Evolutionary conservation across 1,140 invertebrate genomes (phyloP).

Genomic region (Pygmarrhopalites habei): DNA sequence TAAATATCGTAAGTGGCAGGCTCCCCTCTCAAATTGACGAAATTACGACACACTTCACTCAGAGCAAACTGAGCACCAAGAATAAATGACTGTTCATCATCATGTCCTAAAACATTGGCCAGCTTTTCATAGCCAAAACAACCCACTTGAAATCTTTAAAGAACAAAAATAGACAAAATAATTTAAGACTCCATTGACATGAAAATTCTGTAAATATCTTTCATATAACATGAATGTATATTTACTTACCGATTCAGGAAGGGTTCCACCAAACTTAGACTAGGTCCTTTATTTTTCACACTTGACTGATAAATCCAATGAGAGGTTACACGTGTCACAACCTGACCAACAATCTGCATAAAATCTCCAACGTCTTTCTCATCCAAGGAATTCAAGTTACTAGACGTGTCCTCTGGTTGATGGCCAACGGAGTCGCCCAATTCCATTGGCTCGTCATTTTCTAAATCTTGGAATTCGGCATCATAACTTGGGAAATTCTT

Average conservation of each 20-base stretch:
- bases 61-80: conserved; percentile 25
- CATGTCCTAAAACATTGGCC: conserved; percentile 5
- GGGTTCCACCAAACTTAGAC: too few relatives aligned
- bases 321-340: conserved; percentile 23
- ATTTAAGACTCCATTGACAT: too few relatives aligned
- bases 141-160: conserved; percentile 50
- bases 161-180: background rate
- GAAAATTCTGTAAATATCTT: too few relatives aligned
- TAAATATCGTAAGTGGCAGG: conserved; percentile 68
- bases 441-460: conserved; percentile 45
- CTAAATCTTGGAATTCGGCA: conserved; percentile 49
- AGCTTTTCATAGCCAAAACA: conserved; percentile 47
- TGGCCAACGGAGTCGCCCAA: background rate
- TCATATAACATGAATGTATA: too few relatives aligned
- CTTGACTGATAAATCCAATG: conserved; percentile 13
- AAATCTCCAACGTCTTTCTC: conserved; percentile 24
- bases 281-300: too few relatives aligned
- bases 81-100: conserved; percentile 24
- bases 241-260: too few relatives aligned
- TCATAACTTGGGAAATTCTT: conserved; percentile 68
- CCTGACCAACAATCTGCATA: conserved; percentile 12
- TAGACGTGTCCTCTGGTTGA: background rate
- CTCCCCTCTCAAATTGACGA: background rate
- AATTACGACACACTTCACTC: background rate
- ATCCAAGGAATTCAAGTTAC: conserved; percentile 1